Evolutionary conservation across 2,888 invertebrate genomes (phyloP).

Genomic region (Drosophila kanekoi): DNA sequence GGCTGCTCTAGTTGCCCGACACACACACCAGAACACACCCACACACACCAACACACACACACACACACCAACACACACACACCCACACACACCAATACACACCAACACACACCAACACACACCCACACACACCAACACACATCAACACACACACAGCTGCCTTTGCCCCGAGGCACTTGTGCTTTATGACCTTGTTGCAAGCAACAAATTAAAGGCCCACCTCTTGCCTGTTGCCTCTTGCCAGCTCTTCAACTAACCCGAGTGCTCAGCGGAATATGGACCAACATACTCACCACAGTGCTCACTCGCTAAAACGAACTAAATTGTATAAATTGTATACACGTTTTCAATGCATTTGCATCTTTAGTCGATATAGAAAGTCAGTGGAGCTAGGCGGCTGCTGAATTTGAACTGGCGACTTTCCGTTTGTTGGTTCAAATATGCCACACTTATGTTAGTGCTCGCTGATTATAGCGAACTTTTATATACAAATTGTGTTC

Average conservation of each 20-base stretch:
- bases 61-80: not conserved
- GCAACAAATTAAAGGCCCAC: conserved; percentile 20
- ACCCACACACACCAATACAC: not conserved
- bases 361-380: too few species aligned
- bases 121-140: not conserved
- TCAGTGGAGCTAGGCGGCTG: too few species aligned
- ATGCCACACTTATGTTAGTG: too few species aligned
- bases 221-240: not conserved
- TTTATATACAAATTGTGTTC: too few species aligned
- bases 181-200: conserved; percentile 27
- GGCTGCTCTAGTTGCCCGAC: conserved; percentile 5
- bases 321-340: too few species aligned
- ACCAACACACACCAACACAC: not conserved
- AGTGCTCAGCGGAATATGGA: not conserved
- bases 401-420: too few species aligned
- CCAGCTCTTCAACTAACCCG: not conserved
- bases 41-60: not conserved
- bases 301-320: too few species aligned
- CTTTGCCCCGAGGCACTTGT: conserved; percentile 5
- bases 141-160: not conserved
- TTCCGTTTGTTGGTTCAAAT: too few species aligned
- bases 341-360: too few species aligned
- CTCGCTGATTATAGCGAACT: too few species aligned
- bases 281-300: too few species aligned
- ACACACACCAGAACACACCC: not conserved